These are phyloP conservation scores for Phoenicopterus ruber DNA, from an alignment of 2,113 vertebrate species.

Conservation along the genomic window DNA sequence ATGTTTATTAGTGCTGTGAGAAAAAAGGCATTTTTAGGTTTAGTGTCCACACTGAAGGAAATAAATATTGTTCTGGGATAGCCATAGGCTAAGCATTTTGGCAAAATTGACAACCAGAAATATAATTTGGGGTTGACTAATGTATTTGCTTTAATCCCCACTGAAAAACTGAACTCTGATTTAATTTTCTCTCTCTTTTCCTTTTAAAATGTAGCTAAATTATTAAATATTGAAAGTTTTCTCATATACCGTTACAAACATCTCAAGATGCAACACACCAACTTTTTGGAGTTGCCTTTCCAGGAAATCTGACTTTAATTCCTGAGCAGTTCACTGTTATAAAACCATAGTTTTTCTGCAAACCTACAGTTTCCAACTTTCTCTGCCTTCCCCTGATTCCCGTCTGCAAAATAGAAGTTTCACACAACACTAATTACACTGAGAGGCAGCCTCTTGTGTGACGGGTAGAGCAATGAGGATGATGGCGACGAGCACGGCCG, in stretches of 20 bases:
- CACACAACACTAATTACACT: fast-evolving
- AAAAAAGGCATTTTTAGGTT: background rate
- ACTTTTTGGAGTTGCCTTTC: background rate
- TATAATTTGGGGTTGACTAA: background rate
- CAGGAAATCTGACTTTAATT: background rate
- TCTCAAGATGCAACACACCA: background rate
- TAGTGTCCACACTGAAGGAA: background rate
- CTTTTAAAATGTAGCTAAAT: background rate
- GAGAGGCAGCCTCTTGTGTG: background rate
- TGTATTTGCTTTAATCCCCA: background rate
- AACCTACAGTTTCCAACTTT: background rate
- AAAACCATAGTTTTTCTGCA: background rate
- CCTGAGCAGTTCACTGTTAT: background rate
- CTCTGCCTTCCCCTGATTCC: background rate
- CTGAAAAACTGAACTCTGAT: background rate
- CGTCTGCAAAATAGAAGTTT: background rate
- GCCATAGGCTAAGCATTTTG: background rate
- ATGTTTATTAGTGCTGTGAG: background rate
- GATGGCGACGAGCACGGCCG: background rate
- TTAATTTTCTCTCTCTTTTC: background rate
- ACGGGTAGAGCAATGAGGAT: background rate
- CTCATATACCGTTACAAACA: no score
- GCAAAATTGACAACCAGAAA: background rate
- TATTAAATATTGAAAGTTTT: background rate
- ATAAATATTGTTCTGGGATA: background rate